Evolutionary conservation across 2,888 invertebrate genomes (phyloP).

Genomic region (Labia minor): DNA sequence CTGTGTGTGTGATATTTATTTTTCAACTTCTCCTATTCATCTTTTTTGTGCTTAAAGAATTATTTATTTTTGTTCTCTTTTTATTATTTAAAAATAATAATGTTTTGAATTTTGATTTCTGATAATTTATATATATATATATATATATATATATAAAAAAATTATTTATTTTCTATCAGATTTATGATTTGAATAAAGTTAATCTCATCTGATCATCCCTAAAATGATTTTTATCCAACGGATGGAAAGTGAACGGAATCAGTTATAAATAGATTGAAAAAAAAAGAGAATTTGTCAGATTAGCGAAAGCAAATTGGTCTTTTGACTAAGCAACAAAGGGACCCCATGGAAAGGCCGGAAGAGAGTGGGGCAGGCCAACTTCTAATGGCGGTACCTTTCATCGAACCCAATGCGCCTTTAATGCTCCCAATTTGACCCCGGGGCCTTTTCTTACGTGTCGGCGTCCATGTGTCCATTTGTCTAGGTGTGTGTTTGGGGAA

Average conservation of each 20-base stretch:
- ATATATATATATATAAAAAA: no score
- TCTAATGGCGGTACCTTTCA: slow-evolving; percentile 8
- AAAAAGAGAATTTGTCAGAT: neutral
- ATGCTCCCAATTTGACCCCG: slow-evolving; percentile 8
- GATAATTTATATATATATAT: no score
- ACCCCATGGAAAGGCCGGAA: neutral
- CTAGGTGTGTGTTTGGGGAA: neutral
- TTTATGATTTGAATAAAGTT: no score
- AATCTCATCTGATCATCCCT: no score
- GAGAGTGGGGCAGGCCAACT: neutral
- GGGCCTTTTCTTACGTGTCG: neutral
- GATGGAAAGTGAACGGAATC: neutral
- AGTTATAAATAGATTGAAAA: neutral
- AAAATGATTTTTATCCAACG: no score
- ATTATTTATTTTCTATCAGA: no score
- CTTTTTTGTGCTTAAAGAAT: no score
- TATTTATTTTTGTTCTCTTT: no score
- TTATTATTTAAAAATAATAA: no score
- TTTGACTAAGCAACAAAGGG: neutral
- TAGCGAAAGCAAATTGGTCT: neutral
- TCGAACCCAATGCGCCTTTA: slow-evolving; percentile 1
- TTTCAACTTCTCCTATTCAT: no score
- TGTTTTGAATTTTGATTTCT: no score
- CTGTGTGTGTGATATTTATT: no score
- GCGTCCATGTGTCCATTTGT: neutral